phyloP scores from a whole-genome alignment of 1,140 invertebrate species.

The Hycleus phaleratus region DNA sequence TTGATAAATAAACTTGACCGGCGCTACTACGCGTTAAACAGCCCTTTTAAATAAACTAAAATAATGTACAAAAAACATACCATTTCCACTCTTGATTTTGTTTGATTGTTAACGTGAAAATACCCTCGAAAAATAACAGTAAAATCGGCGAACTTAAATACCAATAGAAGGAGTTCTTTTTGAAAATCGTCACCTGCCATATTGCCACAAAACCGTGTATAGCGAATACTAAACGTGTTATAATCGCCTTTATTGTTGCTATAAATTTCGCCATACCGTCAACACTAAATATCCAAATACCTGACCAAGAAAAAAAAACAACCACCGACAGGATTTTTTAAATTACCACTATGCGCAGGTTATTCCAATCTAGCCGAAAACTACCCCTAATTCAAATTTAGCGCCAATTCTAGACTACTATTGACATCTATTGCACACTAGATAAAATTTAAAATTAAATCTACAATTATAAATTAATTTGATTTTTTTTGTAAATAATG shows the following conservation, averaged over 20 bases:
- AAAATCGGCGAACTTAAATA: constrained; percentile 67
- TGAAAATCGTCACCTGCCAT: constrained; percentile 71
- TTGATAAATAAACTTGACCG: no score
- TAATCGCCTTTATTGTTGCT: constrained; percentile 70
- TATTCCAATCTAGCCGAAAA: not conserved
- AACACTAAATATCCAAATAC: constrained; percentile 17
- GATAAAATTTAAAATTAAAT: no score
- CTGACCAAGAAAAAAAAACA: constrained; percentile 6
- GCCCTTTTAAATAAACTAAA: no score
- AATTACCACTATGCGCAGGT: constrained; percentile 4
- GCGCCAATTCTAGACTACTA: not conserved
- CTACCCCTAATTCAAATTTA: constrained; percentile 3
- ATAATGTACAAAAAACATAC: constrained; percentile 44
- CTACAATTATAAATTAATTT: no score
- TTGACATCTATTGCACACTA: no score
- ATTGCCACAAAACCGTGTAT: constrained; percentile 71
- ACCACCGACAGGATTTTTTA: constrained; percentile 1
- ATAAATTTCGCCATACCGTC: constrained; percentile 58
- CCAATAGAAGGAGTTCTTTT: constrained; percentile 65
- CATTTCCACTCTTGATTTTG: constrained; percentile 83
- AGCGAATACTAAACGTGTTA: constrained; percentile 71
- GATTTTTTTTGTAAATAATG: no score
- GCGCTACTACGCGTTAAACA: no score
- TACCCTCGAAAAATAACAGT: constrained; percentile 68
- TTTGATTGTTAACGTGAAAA: constrained; percentile 77